These are phyloP conservation scores for Nesidiocoris tenuis DNA, from an alignment of 2,888 invertebrate genomes.

Conservation along the genomic window DNA sequence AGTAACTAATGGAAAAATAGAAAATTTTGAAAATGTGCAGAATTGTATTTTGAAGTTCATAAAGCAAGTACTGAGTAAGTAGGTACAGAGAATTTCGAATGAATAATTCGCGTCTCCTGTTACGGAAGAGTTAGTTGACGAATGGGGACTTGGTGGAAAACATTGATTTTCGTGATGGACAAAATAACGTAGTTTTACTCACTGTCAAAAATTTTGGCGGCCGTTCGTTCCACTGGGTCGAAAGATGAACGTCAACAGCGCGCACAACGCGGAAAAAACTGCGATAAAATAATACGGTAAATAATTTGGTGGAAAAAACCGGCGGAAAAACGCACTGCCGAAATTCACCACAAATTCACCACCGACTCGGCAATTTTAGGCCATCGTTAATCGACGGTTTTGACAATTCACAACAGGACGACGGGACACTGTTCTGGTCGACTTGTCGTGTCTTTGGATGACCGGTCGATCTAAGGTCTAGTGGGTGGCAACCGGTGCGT, in stretches of 20 bases:
- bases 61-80: too few relatives aligned
- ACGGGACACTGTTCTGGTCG: slow-evolving; percentile 41
- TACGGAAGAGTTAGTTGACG: too few relatives aligned
- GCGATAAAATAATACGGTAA: background rate
- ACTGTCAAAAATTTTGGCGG: slow-evolving; percentile 43
- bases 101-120: too few relatives aligned
- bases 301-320: too few relatives aligned
- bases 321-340: slow-evolving; percentile 13
- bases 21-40: too few relatives aligned
- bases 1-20: too few relatives aligned
- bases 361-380: slow-evolving; percentile 10
- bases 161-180: too few relatives aligned
- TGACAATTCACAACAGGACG: background rate
- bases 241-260: slow-evolving; percentile 22
- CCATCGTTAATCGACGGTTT: slow-evolving; percentile 21
- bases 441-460: slow-evolving; percentile 30
- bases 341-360: slow-evolving; percentile 21
- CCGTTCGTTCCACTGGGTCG: slow-evolving; percentile 13
- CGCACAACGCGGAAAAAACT: slow-evolving; percentile 8
- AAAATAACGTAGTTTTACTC: too few relatives aligned
- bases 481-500: slow-evolving; percentile 42
- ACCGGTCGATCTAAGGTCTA: slow-evolving; percentile 32
- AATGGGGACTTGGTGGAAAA: too few relatives aligned
- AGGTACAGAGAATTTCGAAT: too few relatives aligned
- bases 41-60: too few relatives aligned